Evolutionary conservation across 1,140 invertebrate genomes (phyloP), one percentile per base, ranked within the genome.

Genomic region (Penaeus chinensis): DNA sequence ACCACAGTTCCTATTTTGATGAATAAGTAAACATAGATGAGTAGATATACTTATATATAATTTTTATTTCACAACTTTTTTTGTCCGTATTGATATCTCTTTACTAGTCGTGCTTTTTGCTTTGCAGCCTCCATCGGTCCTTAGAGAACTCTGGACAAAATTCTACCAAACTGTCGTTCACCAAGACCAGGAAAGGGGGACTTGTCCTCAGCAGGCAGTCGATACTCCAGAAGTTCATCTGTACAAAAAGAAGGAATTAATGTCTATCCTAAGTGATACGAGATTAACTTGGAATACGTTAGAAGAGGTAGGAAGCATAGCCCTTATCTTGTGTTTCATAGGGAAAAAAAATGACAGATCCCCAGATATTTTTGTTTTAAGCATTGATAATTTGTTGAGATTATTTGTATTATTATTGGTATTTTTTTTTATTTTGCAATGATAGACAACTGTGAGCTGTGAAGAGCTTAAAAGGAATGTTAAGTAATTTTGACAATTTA

Each of bases 161-260:
- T 82, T 82, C 22, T 82, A 65, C 32, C 65, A 82, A 18, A 65
- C 80, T 22, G 63, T 82, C 11, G 37, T 27, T 7, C 80, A 82
- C 65, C 37, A 65, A 20, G 80, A 82, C 20, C 18, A 65, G 2
- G 62, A 62, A 13, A n/a, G 47, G 42, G 32, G 18, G 16, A 22
- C 5, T 22, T 42, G 62, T 22, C 18, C 22, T 66, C 80, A 65
- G n/a, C 62, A 65, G 22, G 47, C 42, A 18, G 63, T 62, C 37
- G 80, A 82, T 22, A 65, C 32, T n/a, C 62, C 61, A 18, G 62
- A 65, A 13, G 24, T 65, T 10, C 47, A 66, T 20, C 66, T 82
- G 19, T 42, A 42, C 24, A 82, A 32, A 42, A 82, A 82, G 63
- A 65, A 69, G 47, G 65, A 82, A 4, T 11, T 42, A 11, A 82